A percentile compares a stretch with the other conserved stretches of the same genome.
Conservation (phyloP, 2,888 invertebrate species). For the Clistopyga incitator region DNA sequence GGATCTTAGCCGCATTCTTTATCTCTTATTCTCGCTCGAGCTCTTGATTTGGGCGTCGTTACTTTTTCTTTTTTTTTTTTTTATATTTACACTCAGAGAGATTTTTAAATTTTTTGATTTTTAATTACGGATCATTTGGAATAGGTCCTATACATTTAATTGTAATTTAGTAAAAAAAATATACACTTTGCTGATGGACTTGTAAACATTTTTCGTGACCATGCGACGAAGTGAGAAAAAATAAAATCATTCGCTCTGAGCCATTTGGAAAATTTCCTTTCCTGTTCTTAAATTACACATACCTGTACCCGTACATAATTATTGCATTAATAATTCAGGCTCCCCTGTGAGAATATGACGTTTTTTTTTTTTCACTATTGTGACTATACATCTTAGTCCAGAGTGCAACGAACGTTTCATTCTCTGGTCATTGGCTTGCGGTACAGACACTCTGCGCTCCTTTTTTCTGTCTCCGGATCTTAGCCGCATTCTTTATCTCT, state of each 20-base stretch:
- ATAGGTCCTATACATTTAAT: no score
- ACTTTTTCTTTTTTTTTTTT: neutral
- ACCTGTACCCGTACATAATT: neutral
- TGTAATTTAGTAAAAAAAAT: no score
- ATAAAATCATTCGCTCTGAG: no score
- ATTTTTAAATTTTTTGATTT: neutral
- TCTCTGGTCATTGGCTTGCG: conserved; percentile 11
- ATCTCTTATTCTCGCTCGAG: conserved; percentile 10
- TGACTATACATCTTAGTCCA: conserved; percentile 25
- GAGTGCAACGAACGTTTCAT: conserved; percentile 40
- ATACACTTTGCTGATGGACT: no score
- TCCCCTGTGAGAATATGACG: neutral
- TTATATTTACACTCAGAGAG: neutral
- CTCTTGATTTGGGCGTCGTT: conserved; percentile 1
- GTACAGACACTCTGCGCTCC: neutral
- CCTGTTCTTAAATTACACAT: neutral
- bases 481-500: conserved; percentile 18
- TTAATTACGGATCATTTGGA: no score
- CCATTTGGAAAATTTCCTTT: no score
- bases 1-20: conserved; percentile 21
- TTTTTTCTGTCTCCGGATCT: conserved; percentile 17
- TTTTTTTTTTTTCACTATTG: conserved; percentile 7
- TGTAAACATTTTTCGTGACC: no score
- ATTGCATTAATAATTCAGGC: conserved; percentile 44
- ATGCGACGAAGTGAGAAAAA: no score